Conservation (phyloP, 1,140 invertebrate genomes). For the Bicyclus anynana region DNA sequence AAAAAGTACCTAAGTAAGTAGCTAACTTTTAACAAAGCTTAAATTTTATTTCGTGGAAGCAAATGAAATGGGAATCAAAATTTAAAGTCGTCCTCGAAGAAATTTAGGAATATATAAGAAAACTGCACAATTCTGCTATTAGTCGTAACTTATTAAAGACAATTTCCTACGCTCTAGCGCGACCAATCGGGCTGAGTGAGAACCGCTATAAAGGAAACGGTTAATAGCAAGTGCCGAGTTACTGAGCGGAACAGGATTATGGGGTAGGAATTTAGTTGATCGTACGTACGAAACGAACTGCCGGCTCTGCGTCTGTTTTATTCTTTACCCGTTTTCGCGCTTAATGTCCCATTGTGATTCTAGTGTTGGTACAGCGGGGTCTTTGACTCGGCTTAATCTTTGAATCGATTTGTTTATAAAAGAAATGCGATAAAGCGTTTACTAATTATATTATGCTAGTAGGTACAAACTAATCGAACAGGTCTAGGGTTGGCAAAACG, state of each 20-base stretch:
- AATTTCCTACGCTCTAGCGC: slow-evolving; percentile 55
- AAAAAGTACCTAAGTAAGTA: neutral
- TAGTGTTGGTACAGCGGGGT: slow-evolving; percentile 12
- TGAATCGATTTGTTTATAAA: slow-evolving; percentile 1
- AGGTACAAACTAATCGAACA: neutral
- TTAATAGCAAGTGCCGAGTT: slow-evolving; percentile 48
- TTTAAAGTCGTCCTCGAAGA: slow-evolving; percentile 47
- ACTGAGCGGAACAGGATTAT: slow-evolving; percentile 40
- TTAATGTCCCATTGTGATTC: slow-evolving; percentile 48
- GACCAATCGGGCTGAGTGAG: slow-evolving; percentile 68
- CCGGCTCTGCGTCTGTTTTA: slow-evolving; percentile 34
- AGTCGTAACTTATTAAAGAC: slow-evolving; percentile 62
- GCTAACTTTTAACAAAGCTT: neutral
- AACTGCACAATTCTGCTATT: slow-evolving; percentile 51
- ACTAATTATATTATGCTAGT: slow-evolving; percentile 4
- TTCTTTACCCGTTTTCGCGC: slow-evolving; percentile 41
- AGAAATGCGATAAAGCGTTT: neutral
- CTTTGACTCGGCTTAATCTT: slow-evolving; percentile 12
- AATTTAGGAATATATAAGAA: slow-evolving; percentile 43
- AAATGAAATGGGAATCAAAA: slow-evolving; percentile 41
- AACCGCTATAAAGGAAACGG: slow-evolving; percentile 58
- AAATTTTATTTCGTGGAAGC: slow-evolving; percentile 3
- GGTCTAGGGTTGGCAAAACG: neutral
- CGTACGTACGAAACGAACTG: slow-evolving; percentile 37
- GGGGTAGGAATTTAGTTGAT: slow-evolving; percentile 35